These are phyloP conservation scores for Zaprionus lachaisei DNA, from an alignment of 1,140 invertebrate genomes.

Conservation along the genomic window DNA sequence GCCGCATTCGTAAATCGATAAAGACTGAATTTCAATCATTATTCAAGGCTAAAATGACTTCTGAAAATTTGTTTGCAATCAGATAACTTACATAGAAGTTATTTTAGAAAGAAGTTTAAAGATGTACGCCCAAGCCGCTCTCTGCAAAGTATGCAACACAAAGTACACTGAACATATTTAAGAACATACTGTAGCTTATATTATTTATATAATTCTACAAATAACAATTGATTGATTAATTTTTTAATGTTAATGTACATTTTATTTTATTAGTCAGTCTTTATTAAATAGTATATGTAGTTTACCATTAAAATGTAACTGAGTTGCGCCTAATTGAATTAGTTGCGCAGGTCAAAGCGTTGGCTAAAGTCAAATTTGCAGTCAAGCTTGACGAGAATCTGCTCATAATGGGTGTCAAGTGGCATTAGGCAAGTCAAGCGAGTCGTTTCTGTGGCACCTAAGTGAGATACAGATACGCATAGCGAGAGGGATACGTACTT, in stretches of 20 bases:
- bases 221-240: neutral
- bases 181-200: too few species aligned
- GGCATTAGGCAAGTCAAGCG: slow-evolving; percentile 62
- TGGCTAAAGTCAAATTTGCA: slow-evolving; percentile 23
- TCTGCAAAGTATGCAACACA: too few species aligned
- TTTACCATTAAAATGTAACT: neutral
- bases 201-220: too few species aligned
- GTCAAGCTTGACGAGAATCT: slow-evolving; percentile 10
- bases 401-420: slow-evolving; percentile 55
- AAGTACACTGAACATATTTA: too few species aligned
- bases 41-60: too few species aligned
- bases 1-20: too few species aligned
- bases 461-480: neutral
- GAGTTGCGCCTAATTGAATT: slow-evolving; percentile 21
- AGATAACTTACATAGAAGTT: too few species aligned
- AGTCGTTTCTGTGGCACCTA: slow-evolving; percentile 5
- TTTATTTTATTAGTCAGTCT: neutral
- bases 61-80: too few species aligned
- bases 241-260: neutral
- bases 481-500: neutral
- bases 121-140: too few species aligned
- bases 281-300: neutral
- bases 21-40: too few species aligned
- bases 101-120: too few species aligned
- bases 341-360: slow-evolving; percentile 16